Conservation (phyloP, 2,797 vertebrate genomes). For the Acestrorhynchus altus region DNA sequence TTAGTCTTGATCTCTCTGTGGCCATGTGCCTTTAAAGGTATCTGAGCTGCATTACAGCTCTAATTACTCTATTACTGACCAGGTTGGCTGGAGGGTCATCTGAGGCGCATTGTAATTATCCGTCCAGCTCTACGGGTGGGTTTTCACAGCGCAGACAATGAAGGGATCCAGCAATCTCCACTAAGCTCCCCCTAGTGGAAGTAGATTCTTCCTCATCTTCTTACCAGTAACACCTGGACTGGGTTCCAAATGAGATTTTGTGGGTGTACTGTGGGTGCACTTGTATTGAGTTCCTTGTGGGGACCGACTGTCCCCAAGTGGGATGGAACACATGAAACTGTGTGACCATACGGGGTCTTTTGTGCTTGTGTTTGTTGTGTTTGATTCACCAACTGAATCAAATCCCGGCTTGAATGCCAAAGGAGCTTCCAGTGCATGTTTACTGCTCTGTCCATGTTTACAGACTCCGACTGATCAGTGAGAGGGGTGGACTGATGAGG, state of each 20-base stretch:
- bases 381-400: no score
- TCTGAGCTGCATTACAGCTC: constrained; percentile 25
- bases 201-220: background rate
- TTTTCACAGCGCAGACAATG: constrained; percentile 6
- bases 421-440: no score
- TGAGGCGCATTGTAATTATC: constrained; percentile 41
- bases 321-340: background rate
- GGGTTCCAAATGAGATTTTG: background rate
- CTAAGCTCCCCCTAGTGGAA: constrained; percentile 16
- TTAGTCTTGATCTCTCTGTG: constrained; percentile 33
- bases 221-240: background rate
- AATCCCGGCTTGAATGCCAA: no score
- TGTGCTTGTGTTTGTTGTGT: no score
- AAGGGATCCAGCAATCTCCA: background rate
- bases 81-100: constrained; percentile 39
- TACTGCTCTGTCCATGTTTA: no score
- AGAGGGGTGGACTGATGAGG: no score
- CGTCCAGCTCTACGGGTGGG: constrained; percentile 6
- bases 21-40: constrained; percentile 4
- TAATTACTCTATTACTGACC: constrained; percentile 49
- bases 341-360: background rate
- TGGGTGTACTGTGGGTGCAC: background rate
- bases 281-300: background rate
- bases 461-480: no score
- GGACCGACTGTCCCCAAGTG: background rate